Conservation (phyloP, 1,140 invertebrate species). For the Leguminivora glycinivorella region DNA sequence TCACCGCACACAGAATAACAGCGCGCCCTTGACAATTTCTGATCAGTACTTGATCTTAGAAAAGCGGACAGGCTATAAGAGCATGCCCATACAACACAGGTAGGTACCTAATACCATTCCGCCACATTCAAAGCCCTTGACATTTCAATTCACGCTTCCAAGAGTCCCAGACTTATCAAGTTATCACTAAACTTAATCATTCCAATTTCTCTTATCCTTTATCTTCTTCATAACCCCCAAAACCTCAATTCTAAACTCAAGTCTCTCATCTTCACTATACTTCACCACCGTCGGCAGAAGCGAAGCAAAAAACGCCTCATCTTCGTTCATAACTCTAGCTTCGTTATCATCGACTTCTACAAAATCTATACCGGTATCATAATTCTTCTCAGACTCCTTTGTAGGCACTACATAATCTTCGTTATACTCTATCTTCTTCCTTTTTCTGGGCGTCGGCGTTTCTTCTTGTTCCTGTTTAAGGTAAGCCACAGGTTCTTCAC, state of each 20-base stretch:
- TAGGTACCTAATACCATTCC: too few species aligned
- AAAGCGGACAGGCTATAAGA: too few species aligned
- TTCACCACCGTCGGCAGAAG: slow-evolving; percentile 66
- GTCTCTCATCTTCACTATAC: slow-evolving; percentile 64
- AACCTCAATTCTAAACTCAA: slow-evolving; percentile 70
- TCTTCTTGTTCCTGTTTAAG: background rate
- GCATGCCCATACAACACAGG: too few species aligned
- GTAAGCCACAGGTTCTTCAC: slow-evolving; percentile 6
- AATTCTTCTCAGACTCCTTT: slow-evolving; percentile 32
- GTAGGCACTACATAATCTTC: slow-evolving; percentile 23
- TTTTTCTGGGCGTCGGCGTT: background rate
- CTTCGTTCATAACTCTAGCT: slow-evolving; percentile 69
- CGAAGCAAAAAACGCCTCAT: slow-evolving; percentile 72
- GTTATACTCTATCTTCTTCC: slow-evolving; percentile 1
- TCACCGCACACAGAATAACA: too few species aligned
- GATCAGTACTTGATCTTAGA: too few species aligned
- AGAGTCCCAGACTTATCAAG: too few species aligned
- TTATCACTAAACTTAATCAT: background rate
- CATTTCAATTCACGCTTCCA: too few species aligned
- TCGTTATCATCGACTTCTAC: slow-evolving; percentile 55
- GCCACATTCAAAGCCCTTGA: too few species aligned
- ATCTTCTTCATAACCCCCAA: slow-evolving; percentile 66
- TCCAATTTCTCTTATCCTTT: slow-evolving; percentile 58
- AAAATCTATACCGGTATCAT: slow-evolving; percentile 47
- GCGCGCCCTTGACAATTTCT: too few species aligned